Base-by-base conservation (phyloP, 2,113 vertebrate species). In the Callorhinus ursinus region DNA sequence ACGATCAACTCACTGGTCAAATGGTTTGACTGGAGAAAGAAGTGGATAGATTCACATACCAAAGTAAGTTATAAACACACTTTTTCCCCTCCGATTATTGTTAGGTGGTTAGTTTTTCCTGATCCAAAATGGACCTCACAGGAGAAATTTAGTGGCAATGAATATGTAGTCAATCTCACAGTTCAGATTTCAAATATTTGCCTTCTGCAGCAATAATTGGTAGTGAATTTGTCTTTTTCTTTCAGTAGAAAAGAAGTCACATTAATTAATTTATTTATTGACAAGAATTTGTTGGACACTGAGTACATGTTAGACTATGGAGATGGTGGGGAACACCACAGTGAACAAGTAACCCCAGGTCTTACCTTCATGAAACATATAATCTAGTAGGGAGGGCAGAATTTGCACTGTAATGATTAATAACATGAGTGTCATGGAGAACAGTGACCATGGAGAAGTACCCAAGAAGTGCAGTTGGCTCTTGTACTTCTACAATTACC, bases 161-260 rank as follows among this genome's bases (percentile, higher is more conserved):
- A 95, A 96, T 36, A 76, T 42, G 12, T 26, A 5, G 53, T 65
- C 42, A 53, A 15, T 59, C 55, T 87, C 95, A 80, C 8, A 61
- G 26, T 7, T 31, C 18, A 31, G 31, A 22, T 74, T 95, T 74
- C 33, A 81, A 42, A 24, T 39, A 59, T 72, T 83, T 95, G 63
- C 59, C 39, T 16, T 28, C 21, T 72, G 67, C 2, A 61, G 59
- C 15, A 67, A 49, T 90, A 59, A 79, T 5, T 57, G 18, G 11
- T 39, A 72, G 33, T 80, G 18, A 79, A 22, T 94, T 82, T 85
- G 59, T 8, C 3, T 28, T 72, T 39, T 49, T 46, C 33, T 53
- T 61, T 55, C 42, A 49, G 12, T n/a, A 80, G 42, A 61, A 97
- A 94, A 94, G 36, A 93, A 69, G 3, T 24, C 72, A 42, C 18